Percentiles rank a stretch among this genome's conserved stretches.
Conservation (phyloP, 1,140 invertebrate species). For the Hermetia illucens region DNA sequence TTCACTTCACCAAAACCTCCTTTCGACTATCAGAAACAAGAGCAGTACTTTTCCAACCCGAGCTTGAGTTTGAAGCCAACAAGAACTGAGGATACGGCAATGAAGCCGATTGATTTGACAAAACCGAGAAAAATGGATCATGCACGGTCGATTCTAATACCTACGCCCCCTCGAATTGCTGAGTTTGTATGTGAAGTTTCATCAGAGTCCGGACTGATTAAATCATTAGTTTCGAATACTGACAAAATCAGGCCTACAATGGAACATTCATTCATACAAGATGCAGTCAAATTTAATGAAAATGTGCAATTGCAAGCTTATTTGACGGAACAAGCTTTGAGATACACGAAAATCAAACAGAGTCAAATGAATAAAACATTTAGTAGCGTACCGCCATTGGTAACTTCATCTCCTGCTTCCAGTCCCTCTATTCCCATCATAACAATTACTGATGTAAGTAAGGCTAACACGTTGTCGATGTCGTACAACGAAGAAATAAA, state of each 20-base stretch:
- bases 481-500: no score
- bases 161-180: background rate
- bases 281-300: constrained; percentile 11
- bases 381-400: no score
- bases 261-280: constrained; percentile 14
- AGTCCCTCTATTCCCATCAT: no score
- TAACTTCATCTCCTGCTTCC: no score
- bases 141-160: background rate
- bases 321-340: constrained; percentile 56
- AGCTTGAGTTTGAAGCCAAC: constrained; percentile 15
- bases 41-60: constrained; percentile 30
- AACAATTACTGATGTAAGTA: no score
- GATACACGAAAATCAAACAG: constrained; percentile 60
- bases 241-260: constrained; percentile 24
- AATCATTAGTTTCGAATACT: constrained; percentile 25
- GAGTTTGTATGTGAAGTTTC: background rate
- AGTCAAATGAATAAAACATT: constrained; percentile 35
- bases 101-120: constrained; percentile 26
- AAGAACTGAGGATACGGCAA: constrained; percentile 8
- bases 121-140: constrained; percentile 25
- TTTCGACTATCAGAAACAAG: constrained; percentile 29
- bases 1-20: constrained; percentile 28
- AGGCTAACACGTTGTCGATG: no score
- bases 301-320: constrained; percentile 51
- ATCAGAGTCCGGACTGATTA: constrained; percentile 21